A percentile compares a stretch with the other conserved stretches of the same genome.
Evolutionary conservation across 2,113 vertebrate species (phyloP).

Genomic region (Scartelaos histophorus): DNA sequence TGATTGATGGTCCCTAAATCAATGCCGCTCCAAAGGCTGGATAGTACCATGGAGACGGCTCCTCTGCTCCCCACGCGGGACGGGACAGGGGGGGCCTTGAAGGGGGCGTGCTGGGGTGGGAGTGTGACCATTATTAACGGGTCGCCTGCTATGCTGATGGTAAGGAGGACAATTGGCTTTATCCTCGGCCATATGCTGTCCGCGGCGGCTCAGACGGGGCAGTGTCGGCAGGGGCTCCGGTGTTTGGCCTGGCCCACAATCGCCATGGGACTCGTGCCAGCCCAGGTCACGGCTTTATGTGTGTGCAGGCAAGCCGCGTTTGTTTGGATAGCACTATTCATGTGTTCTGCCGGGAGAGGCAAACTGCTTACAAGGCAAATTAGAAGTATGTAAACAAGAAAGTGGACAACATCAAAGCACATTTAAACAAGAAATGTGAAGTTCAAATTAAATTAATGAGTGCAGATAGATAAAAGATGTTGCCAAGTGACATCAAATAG

Average conservation of each 20-base stretch:
- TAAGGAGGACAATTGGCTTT: slow-evolving; percentile 83
- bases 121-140: slow-evolving; percentile 76
- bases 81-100: slow-evolving; percentile 50
- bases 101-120: slow-evolving; percentile 70
- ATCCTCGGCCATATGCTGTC: slow-evolving; percentile 82
- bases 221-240: slow-evolving; percentile 73
- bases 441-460: background rate
- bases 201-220: slow-evolving; percentile 76
- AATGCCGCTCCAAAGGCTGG: slow-evolving; percentile 67
- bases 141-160: slow-evolving; percentile 76
- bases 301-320: slow-evolving; percentile 20
- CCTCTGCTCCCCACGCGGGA: slow-evolving; percentile 39
- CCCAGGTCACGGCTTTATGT: slow-evolving; percentile 66
- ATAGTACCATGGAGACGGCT: slow-evolving; percentile 58
- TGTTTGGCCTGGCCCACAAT: slow-evolving; percentile 77
- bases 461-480: slow-evolving; percentile 2
- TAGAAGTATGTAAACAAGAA: background rate
- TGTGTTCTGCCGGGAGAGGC: background rate
- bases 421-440: background rate
- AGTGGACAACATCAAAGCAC: too few species aligned
- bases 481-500: too few species aligned
- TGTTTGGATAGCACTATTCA: background rate
- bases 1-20: slow-evolving; percentile 76
- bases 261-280: slow-evolving; percentile 77
- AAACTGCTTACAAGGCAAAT: background rate